A percentile compares a stretch with the other conserved stretches of the same genome.
Evolutionary conservation across 2,113 vertebrate species (phyloP).

Genomic region (Condylura cristata): DNA sequence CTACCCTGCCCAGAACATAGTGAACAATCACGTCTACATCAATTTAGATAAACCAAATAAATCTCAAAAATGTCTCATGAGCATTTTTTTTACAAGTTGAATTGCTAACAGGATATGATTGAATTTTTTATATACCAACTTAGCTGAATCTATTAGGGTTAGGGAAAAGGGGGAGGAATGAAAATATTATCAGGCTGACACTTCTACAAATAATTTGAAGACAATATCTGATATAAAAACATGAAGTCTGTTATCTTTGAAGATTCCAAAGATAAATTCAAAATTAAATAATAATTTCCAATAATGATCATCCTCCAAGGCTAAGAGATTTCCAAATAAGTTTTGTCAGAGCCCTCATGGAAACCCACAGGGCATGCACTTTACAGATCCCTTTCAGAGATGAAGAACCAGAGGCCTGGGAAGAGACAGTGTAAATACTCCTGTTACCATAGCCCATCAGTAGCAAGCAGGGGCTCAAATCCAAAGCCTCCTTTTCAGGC

Average conservation of each 20-base stretch:
- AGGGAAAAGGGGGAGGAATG: background rate
- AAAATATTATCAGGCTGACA: background rate
- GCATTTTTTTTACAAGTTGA: background rate
- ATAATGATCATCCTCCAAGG: background rate
- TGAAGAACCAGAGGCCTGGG: background rate
- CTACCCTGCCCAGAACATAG: background rate
- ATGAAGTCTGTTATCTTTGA: background rate
- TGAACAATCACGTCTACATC: background rate
- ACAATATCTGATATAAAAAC: background rate
- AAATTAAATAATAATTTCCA: background rate
- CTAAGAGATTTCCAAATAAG: background rate
- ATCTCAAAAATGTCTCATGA: background rate
- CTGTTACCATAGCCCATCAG: background rate
- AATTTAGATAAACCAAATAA: background rate
- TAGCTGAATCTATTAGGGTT: background rate
- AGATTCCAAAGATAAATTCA: background rate
- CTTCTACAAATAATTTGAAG: background rate
- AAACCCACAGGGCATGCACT: background rate
- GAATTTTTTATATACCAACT: conserved; percentile 1
- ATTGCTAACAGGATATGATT: background rate
- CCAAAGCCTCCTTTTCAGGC: background rate
- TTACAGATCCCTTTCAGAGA: background rate
- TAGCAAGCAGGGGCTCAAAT: background rate
- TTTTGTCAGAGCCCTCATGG: background rate
- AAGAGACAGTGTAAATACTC: background rate